A percentile compares a stretch with the other conserved stretches of the same genome.
Evolutionary conservation across 2,113 vertebrate genomes (phyloP).

Genomic region (Amazona vittata): DNA sequence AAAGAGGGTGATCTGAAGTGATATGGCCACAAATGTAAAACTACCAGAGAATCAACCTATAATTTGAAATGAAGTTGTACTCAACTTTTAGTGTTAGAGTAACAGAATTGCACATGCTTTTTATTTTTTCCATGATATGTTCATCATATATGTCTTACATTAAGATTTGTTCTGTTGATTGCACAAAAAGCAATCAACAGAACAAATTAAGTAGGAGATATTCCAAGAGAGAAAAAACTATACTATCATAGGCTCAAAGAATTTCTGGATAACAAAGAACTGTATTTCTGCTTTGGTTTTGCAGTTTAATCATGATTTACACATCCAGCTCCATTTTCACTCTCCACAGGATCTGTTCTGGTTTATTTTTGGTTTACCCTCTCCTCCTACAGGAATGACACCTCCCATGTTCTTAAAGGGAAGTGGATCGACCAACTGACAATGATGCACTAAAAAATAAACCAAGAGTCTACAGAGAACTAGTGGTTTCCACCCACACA

Average conservation of each 20-base stretch:
- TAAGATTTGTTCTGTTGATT: too few species aligned
- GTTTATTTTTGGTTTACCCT: not conserved
- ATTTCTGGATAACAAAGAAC: not conserved
- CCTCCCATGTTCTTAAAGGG: not conserved
- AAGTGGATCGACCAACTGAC: not conserved
- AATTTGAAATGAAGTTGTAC: not conserved
- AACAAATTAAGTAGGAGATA: not conserved
- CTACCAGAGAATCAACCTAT: not conserved
- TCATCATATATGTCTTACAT: not conserved
- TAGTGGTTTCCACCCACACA: conserved; percentile 13
- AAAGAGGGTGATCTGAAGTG: not conserved
- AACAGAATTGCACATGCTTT: not conserved
- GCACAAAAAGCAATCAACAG: not conserved
- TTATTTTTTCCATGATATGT: not conserved
- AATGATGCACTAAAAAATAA: not conserved
- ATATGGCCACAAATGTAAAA: not conserved
- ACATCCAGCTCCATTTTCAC: not conserved
- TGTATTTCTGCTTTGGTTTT: not conserved
- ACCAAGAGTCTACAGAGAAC: conserved; percentile 4
- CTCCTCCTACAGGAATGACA: not conserved
- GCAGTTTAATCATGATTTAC: not conserved
- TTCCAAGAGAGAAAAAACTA: not conserved
- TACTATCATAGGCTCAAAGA: not conserved
- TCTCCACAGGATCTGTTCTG: not conserved
- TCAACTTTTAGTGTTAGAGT: not conserved